These are phyloP conservation scores for Oncorhynchus mykiss DNA, from an alignment of 2,113 vertebrate species.

Conservation along the genomic window DNA sequence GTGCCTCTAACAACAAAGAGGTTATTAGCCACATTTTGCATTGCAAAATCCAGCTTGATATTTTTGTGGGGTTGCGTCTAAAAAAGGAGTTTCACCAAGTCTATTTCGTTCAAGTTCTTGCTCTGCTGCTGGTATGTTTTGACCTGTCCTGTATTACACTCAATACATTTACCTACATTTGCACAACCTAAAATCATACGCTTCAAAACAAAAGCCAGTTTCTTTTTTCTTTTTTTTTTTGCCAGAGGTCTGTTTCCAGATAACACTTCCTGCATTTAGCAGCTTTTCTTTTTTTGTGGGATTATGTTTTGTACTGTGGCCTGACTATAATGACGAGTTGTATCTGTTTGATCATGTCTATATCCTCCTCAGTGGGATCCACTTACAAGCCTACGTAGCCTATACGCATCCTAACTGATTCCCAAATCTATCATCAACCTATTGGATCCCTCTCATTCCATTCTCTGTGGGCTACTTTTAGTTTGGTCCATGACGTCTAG, in stretches of 20 bases:
- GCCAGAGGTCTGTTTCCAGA: slow-evolving; percentile 30
- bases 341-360: slow-evolving; percentile 59
- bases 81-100: background rate
- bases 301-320: slow-evolving; percentile 59
- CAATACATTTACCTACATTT: slow-evolving; percentile 14
- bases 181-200: slow-evolving; percentile 24
- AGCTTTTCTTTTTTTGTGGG: slow-evolving; percentile 59
- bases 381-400: background rate
- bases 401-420: slow-evolving; percentile 50
- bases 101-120: background rate
- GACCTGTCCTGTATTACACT: background rate
- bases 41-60: background rate
- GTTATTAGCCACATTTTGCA: background rate
- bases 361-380: slow-evolving; percentile 36
- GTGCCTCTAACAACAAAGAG: slow-evolving; percentile 35
- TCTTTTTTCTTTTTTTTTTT: slow-evolving; percentile 30
- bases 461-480: slow-evolving; percentile 38
- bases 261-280: slow-evolving; percentile 41
- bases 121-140: no score
- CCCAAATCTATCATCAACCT: slow-evolving; percentile 63
- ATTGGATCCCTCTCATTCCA: slow-evolving; percentile 32
- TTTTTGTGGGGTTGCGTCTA: background rate
- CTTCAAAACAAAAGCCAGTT: slow-evolving; percentile 29
- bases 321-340: slow-evolving; percentile 47
- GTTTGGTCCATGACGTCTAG: slow-evolving; percentile 45